phyloP scores from a whole-genome alignment of 2,113 vertebrate species.

The Platichthys flesus region DNA sequence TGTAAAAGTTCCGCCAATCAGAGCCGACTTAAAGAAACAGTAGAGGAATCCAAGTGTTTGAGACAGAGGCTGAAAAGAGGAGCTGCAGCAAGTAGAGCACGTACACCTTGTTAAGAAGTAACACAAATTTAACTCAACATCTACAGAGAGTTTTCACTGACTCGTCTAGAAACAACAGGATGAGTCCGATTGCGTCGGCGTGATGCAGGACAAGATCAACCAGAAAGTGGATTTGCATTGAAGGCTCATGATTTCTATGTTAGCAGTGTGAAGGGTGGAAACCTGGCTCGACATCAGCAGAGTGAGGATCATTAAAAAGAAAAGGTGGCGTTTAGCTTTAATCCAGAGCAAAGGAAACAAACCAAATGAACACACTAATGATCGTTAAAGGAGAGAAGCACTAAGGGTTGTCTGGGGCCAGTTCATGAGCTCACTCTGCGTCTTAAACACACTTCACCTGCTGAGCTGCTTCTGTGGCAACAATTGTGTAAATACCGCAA shows the following conservation, averaged over 20 bases:
- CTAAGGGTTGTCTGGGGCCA: conserved; percentile 27
- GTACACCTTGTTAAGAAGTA: too few relatives aligned
- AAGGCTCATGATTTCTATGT: neutral
- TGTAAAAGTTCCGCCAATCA: too few relatives aligned
- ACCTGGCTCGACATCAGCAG: conserved; percentile 15
- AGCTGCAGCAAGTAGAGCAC: too few relatives aligned
- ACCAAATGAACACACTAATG: conserved; percentile 41
- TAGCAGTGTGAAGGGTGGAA: neutral
- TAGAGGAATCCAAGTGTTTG: too few relatives aligned
- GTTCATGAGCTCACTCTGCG: conserved; percentile 54
- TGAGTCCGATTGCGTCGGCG: neutral
- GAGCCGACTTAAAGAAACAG: too few relatives aligned
- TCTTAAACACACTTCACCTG: conserved; percentile 59
- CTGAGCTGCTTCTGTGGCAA: conserved; percentile 72
- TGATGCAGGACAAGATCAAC: neutral
- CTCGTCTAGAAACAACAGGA: neutral
- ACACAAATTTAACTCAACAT: too few relatives aligned
- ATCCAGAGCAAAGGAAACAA: conserved; percentile 32
- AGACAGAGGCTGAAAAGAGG: too few relatives aligned
- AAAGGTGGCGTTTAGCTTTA: conserved; percentile 32
- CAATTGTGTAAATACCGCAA: conserved; percentile 72
- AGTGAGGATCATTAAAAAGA: conserved; percentile 29
- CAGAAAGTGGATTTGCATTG: neutral
- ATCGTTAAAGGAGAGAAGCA: conserved; percentile 29
- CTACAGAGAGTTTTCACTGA: too few relatives aligned